Percentiles rank a stretch among this genome's conserved stretches.
phyloP scores from a whole-genome alignment of 1,140 invertebrate species.

The Batillaria attramentaria region DNA sequence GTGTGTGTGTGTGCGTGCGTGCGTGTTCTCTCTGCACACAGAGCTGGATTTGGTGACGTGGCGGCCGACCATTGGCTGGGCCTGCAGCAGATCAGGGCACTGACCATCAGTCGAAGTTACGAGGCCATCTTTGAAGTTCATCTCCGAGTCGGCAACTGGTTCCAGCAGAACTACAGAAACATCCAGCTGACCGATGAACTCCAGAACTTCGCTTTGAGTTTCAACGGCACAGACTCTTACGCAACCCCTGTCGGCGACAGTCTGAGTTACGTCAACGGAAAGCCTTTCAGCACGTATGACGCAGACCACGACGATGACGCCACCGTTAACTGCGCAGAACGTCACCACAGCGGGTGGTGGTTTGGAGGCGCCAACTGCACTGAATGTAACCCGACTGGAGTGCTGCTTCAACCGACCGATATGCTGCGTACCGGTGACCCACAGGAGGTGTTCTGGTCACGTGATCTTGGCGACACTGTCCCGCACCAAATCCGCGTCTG shows the following conservation, averaged over 20 bases:
- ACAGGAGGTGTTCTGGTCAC: slow-evolving; percentile 1
- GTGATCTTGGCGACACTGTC: neutral
- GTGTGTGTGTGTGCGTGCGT: too few relatives aligned
- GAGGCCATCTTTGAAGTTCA: neutral
- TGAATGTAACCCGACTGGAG: slow-evolving; percentile 24
- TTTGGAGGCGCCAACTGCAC: slow-evolving; percentile 23
- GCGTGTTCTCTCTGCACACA: neutral
- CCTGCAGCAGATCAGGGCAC: neutral
- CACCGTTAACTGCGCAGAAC: slow-evolving; percentile 10
- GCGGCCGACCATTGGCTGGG: slow-evolving; percentile 4
- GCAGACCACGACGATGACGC: slow-evolving; percentile 28
- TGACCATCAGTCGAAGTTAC: neutral
- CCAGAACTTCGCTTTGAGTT: neutral
- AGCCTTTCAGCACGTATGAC: slow-evolving; percentile 34
- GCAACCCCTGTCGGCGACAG: neutral
- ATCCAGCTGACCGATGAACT: neutral
- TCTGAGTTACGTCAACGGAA: neutral
- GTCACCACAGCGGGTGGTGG: slow-evolving; percentile 32
- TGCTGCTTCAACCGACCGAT: neutral
- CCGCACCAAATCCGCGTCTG: neutral
- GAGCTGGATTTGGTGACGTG: slow-evolving; percentile 1
- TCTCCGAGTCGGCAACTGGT: neutral
- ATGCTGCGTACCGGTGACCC: neutral
- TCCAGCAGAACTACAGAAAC: neutral
- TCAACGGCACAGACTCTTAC: neutral